These are phyloP conservation scores for Alfaro cultratus DNA, from an alignment of 2,797 vertebrate genomes.

Conservation along the genomic window DNA sequence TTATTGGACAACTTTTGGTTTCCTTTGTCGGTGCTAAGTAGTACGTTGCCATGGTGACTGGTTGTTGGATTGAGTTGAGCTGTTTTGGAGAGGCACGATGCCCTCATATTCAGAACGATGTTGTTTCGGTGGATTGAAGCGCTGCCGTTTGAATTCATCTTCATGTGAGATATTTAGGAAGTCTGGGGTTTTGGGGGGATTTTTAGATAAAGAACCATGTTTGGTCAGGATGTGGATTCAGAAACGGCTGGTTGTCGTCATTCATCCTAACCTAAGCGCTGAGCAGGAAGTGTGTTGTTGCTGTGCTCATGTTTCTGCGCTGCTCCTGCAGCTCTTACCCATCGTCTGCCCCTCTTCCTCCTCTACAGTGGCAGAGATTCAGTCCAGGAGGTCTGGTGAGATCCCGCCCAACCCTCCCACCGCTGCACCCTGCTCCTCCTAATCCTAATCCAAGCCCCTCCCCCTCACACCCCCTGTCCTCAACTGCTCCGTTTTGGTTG, in stretches of 20 bases:
- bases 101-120: background rate
- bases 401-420: constrained; percentile 73
- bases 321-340: constrained; percentile 80
- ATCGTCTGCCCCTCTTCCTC: constrained; percentile 89
- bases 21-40: background rate
- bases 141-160: background rate
- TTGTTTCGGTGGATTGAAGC: background rate
- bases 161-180: background rate
- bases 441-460: background rate
- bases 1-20: background rate
- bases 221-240: background rate
- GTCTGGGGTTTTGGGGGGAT: too few species aligned
- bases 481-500: constrained; percentile 42
- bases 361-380: constrained; percentile 93
- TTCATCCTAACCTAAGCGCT: background rate
- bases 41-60: background rate
- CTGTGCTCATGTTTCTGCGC: constrained; percentile 39
- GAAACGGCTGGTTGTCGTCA: background rate
- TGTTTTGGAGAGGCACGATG: background rate
- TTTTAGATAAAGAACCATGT: background rate
- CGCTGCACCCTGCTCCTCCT: constrained; percentile 40
- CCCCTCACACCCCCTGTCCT: background rate
- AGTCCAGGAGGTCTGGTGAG: constrained; percentile 96
- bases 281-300: constrained; percentile 26
- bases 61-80: background rate